A percentile compares a stretch with the other conserved stretches of the same genome.
phyloP scores from a whole-genome alignment of 2,113 vertebrate genomes.

The Scytalopus superciliaris region DNA sequence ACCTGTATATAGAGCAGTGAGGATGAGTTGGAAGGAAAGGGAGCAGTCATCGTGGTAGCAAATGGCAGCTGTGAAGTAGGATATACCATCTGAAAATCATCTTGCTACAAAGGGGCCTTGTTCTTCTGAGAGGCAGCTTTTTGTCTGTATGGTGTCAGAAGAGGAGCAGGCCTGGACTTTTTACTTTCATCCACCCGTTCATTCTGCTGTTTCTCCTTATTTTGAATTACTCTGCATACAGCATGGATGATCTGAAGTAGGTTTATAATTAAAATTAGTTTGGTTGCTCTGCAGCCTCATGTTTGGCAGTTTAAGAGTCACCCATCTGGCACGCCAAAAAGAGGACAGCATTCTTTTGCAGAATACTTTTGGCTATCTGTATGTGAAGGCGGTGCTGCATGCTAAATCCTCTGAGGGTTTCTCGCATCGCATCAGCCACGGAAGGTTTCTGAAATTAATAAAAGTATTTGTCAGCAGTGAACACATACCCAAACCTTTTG shows the following conservation, averaged over 20 bases:
- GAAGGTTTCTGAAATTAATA: slow-evolving; percentile 7
- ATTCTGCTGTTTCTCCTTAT: not conserved
- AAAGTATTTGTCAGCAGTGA: not conserved
- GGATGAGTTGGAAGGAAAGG: slow-evolving; percentile 1
- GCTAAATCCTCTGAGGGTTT: not conserved
- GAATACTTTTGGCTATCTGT: not conserved
- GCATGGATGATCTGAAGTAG: not conserved
- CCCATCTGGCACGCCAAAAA: not conserved
- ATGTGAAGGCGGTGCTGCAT: not conserved
- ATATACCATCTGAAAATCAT: not conserved
- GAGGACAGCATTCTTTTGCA: not conserved
- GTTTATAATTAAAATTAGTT: not conserved
- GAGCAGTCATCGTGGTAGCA: accelerated
- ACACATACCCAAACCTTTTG: not conserved
- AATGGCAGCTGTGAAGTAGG: not conserved
- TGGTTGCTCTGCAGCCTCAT: not conserved
- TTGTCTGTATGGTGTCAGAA: not conserved
- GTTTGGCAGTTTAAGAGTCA: not conserved
- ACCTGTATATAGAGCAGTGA: not conserved
- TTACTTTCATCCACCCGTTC: not conserved
- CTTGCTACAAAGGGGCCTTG: not conserved
- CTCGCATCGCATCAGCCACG: not conserved
- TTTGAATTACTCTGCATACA: not conserved
- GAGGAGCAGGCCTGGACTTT: not conserved
- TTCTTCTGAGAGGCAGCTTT: not conserved